Evolutionary conservation across 2,113 vertebrate genomes (phyloP).

Genomic region (Ginglymostoma cirratum): DNA sequence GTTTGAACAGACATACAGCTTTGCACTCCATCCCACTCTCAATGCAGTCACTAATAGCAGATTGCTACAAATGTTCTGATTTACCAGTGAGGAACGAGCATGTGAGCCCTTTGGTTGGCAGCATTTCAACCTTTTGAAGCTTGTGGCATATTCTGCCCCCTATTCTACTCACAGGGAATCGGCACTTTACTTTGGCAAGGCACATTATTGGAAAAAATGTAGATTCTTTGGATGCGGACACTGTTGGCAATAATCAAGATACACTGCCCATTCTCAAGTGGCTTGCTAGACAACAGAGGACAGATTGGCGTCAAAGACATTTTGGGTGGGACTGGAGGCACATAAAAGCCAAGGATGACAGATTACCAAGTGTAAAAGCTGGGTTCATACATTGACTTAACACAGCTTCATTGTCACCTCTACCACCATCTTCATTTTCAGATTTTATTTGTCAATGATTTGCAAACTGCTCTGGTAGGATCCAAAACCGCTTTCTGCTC

Average conservation of each 20-base stretch:
- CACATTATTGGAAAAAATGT: background rate
- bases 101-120: background rate
- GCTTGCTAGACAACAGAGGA: background rate
- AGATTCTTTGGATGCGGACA: background rate
- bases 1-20: background rate
- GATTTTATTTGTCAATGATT: background rate
- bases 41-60: background rate
- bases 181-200: background rate
- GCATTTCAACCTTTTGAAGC: background rate
- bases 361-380: background rate
- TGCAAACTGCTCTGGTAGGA: background rate
- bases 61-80: background rate
- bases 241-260: background rate
- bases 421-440: background rate
- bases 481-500: background rate
- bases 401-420: background rate
- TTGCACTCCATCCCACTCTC: background rate
- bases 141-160: background rate
- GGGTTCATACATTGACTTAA: background rate
- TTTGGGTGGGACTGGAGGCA: background rate
- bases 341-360: background rate
- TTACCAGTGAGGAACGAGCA: background rate
- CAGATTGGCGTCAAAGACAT: background rate
- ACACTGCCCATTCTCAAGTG: background rate
- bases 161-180: background rate